Evolutionary conservation across 1,140 invertebrate genomes (phyloP).

Genomic region (Rhopalosiphum padi): DNA sequence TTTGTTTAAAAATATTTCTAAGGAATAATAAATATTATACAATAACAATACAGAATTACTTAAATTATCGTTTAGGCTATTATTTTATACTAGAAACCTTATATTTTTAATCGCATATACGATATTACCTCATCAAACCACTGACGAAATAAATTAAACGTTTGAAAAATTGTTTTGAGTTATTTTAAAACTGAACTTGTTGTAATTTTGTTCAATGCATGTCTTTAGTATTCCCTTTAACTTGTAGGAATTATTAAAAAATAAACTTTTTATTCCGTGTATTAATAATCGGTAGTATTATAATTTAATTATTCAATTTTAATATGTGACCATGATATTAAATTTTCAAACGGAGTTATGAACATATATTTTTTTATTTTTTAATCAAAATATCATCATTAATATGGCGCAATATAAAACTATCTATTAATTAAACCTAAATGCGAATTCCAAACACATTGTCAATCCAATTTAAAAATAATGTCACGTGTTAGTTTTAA

Average conservation of each 20-base stretch:
- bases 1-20: no score
- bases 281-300: background rate
- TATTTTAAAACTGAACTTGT: background rate
- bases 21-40: no score
- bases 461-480: no score
- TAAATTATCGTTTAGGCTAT: background rate
- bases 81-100: background rate
- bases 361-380: no score
- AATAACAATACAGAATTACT: background rate
- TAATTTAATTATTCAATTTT: background rate
- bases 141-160: background rate
- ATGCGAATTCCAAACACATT: no score
- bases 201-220: background rate
- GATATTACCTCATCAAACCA: background rate
- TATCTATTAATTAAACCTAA: no score
- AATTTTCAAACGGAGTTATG: no score
- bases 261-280: background rate
- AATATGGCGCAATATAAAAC: no score
- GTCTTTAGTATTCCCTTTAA: background rate
- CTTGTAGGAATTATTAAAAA: background rate
- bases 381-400: no score
- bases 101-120: background rate
- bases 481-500: no score
- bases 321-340: background rate
- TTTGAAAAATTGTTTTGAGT: background rate